A percentile compares a stretch with the other conserved stretches of the same genome.
Evolutionary conservation across 2,888 invertebrate species (phyloP).

Genomic region (Aporophyla lueneburgensis): DNA sequence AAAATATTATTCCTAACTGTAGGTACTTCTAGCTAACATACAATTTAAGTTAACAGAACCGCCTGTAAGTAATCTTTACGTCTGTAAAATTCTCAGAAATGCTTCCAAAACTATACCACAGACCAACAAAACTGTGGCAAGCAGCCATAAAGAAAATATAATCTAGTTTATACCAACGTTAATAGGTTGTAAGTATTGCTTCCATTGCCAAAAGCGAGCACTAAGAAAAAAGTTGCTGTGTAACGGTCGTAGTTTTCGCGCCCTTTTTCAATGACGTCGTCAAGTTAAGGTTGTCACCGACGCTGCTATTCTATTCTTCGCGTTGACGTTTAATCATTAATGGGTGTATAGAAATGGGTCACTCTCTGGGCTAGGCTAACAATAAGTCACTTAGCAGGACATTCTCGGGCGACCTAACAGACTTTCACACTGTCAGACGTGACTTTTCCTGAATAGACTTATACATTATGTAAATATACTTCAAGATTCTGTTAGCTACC

Average conservation of each 20-base stretch:
- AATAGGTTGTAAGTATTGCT: slow-evolving; percentile 46
- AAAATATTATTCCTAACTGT: neutral
- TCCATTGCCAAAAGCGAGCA: slow-evolving; percentile 21
- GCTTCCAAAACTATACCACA: slow-evolving; percentile 23
- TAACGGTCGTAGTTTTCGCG: slow-evolving; percentile 23
- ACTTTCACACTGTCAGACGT: slow-evolving; percentile 10
- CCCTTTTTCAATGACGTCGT: slow-evolving; percentile 49
- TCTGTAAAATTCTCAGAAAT: slow-evolving; percentile 19
- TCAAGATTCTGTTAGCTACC: neutral
- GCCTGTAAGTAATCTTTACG: slow-evolving; percentile 12
- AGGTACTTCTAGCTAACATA: neutral
- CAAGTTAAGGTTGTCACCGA: slow-evolving; percentile 43
- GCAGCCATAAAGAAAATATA: slow-evolving; percentile 52
- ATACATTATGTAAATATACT: slow-evolving; percentile 1
- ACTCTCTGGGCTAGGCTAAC: slow-evolving; percentile 50
- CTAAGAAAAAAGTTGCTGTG: slow-evolving; percentile 21
- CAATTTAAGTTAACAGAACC: slow-evolving; percentile 10
- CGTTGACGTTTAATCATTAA: slow-evolving; percentile 46
- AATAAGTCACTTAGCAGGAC: slow-evolving; percentile 55
- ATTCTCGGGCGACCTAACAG: slow-evolving; percentile 29
- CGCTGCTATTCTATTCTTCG: slow-evolving; percentile 42
- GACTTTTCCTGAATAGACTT: slow-evolving; percentile 24
- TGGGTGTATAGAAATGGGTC: slow-evolving; percentile 44
- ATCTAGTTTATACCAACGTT: slow-evolving; percentile 36
- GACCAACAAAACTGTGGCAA: slow-evolving; percentile 23